Percentiles rank a stretch among this genome's conserved stretches.
Conservation (phyloP, 2,888 invertebrate species). For the Eupsilia transversa region DNA sequence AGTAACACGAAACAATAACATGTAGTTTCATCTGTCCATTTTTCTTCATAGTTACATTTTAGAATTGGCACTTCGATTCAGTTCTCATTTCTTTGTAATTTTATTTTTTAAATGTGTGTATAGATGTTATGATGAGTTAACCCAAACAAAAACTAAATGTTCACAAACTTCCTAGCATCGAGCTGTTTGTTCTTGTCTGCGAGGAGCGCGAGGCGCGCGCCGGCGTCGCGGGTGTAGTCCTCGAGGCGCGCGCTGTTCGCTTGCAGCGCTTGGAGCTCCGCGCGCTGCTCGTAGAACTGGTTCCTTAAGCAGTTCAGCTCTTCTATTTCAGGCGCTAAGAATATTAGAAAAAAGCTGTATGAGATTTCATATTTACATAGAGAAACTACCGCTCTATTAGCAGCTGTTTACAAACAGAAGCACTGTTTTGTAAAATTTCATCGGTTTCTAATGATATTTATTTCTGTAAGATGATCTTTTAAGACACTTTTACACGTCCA, state of each 20-base stretch:
- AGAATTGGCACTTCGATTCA: neutral
- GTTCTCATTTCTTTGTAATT: neutral
- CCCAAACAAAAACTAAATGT: neutral
- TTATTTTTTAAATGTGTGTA: neutral
- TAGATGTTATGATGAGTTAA: neutral
- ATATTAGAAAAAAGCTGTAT: neutral
- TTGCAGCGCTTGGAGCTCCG: constrained; percentile 76
- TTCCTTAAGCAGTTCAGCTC: constrained; percentile 79
- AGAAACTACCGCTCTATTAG: neutral
- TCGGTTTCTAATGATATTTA: neutral
- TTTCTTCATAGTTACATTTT: neutral
- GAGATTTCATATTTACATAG: neutral
- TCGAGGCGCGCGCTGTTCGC: constrained; percentile 70
- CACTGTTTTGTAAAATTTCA: neutral
- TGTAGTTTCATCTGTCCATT: neutral
- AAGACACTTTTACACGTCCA: neutral
- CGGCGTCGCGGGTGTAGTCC: constrained; percentile 77
- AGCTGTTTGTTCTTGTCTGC: constrained; percentile 83
- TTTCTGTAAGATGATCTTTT: neutral
- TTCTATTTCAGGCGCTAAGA: constrained; percentile 84
- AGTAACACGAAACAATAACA: neutral
- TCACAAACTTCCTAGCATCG: constrained; percentile 73
- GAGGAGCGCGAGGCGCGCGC: constrained; percentile 76
- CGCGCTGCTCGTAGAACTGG: constrained; percentile 81
- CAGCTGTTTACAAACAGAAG: neutral